Percentiles rank a stretch among this genome's conserved stretches.
Evolutionary conservation across 2,113 vertebrate species (phyloP).

Genomic region (Cacatua alba): DNA sequence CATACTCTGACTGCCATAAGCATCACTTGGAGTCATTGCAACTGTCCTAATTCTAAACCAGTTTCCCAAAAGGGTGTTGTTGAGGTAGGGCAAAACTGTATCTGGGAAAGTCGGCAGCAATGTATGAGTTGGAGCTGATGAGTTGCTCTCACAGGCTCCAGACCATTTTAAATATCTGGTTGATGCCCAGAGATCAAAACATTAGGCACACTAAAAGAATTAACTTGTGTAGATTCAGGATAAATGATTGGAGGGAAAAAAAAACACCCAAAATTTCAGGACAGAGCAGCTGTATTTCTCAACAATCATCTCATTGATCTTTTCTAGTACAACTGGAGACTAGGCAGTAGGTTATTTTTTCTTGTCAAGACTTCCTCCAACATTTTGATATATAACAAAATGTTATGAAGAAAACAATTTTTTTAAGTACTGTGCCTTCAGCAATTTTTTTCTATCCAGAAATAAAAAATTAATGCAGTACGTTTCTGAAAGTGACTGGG

Average conservation of each 20-base stretch:
- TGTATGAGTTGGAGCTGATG: neutral
- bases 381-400: neutral
- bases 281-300: neutral
- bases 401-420: neutral
- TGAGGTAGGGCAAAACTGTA: neutral
- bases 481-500: neutral
- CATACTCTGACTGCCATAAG: neutral
- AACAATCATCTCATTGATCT: neutral
- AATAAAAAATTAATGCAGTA: neutral
- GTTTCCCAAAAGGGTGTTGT: neutral
- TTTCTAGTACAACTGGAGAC: neutral
- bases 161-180: neutral
- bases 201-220: neutral
- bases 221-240: neutral
- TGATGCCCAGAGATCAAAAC: neutral
- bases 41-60: neutral
- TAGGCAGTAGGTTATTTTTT: neutral
- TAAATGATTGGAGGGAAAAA: neutral
- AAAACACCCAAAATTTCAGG: neutral
- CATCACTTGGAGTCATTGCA: neutral
- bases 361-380: neutral
- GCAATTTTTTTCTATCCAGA: neutral
- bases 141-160: neutral
- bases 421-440: neutral
- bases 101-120: neutral